These are phyloP conservation scores for Chamaea fasciata DNA, from an alignment of 2,113 vertebrate genomes.

Conservation along the genomic window DNA sequence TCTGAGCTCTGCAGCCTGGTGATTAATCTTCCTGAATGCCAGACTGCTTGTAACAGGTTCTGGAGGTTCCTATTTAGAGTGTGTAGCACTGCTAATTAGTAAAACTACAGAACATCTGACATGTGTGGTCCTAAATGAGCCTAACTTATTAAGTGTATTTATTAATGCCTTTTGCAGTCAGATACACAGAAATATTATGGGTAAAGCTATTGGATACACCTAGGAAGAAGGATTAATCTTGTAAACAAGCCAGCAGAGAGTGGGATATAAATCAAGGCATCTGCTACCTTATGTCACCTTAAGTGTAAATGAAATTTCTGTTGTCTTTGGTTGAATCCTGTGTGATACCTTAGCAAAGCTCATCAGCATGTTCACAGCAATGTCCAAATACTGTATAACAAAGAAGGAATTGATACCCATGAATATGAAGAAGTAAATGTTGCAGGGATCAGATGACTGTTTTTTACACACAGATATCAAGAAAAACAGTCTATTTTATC, in stretches of 20 bases:
- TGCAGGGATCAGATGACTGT: neutral
- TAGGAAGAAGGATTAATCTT: slow-evolving; percentile 30
- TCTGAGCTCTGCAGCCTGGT: neutral
- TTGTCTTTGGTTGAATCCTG: neutral
- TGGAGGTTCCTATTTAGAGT: slow-evolving; percentile 27
- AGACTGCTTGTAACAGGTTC: slow-evolving; percentile 40
- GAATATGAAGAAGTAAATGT: neutral
- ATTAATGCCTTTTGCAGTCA: slow-evolving; percentile 42
- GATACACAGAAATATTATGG: neutral
- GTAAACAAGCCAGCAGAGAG: slow-evolving; percentile 36
- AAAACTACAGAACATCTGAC: neutral
- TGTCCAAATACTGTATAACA: neutral
- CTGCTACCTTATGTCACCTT: neutral
- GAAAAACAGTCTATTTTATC: neutral
- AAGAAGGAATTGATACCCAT: neutral
- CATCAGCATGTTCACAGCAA: neutral
- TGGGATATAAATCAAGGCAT: slow-evolving; percentile 29
- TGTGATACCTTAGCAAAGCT: neutral
- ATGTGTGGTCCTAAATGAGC: slow-evolving; percentile 39
- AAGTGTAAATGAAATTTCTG: neutral
- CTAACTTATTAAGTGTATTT: slow-evolving; percentile 53
- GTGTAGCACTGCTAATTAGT: slow-evolving; percentile 31
- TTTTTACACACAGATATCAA: neutral
- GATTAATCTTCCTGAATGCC: slow-evolving; percentile 44
- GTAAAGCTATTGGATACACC: neutral